phyloP scores from a whole-genome alignment of 2,113 vertebrate species.

The Micromys minutus region DNA sequence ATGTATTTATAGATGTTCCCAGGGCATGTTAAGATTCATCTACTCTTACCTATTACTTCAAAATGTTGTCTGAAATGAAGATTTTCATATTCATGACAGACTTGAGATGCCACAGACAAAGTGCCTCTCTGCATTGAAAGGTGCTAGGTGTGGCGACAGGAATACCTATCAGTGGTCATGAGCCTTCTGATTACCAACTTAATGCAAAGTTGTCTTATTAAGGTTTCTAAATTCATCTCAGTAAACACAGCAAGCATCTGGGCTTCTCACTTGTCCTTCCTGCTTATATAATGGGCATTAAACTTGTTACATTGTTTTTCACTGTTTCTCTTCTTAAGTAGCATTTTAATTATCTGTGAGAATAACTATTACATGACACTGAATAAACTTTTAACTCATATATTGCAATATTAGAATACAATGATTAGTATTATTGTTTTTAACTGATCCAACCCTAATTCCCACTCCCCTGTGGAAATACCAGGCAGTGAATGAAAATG shows the following conservation, averaged over 20 bases:
- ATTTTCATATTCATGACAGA: slow-evolving; percentile 1
- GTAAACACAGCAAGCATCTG: not conserved
- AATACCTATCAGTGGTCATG: not conserved
- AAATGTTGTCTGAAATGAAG: slow-evolving; percentile 4
- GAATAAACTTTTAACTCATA: not conserved
- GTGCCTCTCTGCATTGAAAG: not conserved
- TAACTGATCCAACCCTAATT: not conserved
- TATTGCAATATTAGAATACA: not conserved
- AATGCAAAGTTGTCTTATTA: not conserved
- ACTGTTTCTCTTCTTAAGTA: not conserved
- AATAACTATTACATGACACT: not conserved
- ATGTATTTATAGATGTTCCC: slow-evolving; percentile 22
- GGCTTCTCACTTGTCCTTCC: not conserved
- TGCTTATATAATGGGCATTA: not conserved
- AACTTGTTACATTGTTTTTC: not conserved
- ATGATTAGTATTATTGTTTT: not conserved
- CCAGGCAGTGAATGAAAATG: not conserved
- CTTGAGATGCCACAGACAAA: not conserved
- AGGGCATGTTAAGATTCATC: slow-evolving; percentile 37
- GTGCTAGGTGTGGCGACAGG: not conserved
- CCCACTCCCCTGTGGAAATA: not conserved
- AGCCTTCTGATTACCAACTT: not conserved
- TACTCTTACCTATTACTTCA: not conserved
- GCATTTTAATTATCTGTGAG: not conserved
- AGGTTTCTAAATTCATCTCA: slow-evolving; percentile 16